A percentile compares a stretch with the other conserved stretches of the same genome.
Evolutionary conservation across 2,888 invertebrate species (phyloP).

Genomic region (Morinoia aosen): DNA sequence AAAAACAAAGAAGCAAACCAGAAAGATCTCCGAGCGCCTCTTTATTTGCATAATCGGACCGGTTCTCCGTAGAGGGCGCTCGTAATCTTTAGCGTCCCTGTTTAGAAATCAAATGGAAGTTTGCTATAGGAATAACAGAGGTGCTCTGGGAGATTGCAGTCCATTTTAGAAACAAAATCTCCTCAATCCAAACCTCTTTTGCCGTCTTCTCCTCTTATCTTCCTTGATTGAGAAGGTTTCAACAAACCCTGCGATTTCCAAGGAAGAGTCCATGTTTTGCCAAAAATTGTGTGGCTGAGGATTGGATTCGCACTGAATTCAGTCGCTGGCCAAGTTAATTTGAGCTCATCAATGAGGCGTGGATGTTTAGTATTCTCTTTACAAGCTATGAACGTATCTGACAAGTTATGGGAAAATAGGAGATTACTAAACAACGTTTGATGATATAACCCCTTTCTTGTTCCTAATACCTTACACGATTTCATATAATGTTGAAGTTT

Average conservation of each 20-base stretch:
- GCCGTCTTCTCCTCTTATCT: not conserved
- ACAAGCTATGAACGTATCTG: too few relatives aligned
- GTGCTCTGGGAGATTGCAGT: not conserved
- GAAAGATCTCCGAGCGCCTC: not conserved
- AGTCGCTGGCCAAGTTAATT: not conserved
- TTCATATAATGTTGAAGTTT: not conserved
- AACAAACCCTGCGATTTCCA: not conserved
- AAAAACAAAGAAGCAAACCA: not conserved
- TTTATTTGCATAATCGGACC: not conserved
- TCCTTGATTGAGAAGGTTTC: not conserved
- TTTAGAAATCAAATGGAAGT: constrained; percentile 12
- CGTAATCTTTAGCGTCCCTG: not conserved
- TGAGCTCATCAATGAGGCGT: too few relatives aligned
- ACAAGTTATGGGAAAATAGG: too few relatives aligned
- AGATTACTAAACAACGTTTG: not conserved
- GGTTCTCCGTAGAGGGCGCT: not conserved
- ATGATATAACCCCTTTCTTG: not conserved
- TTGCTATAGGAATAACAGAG: not conserved
- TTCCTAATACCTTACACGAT: not conserved
- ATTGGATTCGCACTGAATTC: not conserved
- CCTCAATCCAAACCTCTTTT: not conserved
- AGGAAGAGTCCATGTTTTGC: not conserved
- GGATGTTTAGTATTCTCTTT: too few relatives aligned
- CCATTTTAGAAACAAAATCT: not conserved
- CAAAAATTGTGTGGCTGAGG: not conserved